Conservation (phyloP, 2,888 invertebrate genomes). For the Agonopterix subpropinquella region DNA sequence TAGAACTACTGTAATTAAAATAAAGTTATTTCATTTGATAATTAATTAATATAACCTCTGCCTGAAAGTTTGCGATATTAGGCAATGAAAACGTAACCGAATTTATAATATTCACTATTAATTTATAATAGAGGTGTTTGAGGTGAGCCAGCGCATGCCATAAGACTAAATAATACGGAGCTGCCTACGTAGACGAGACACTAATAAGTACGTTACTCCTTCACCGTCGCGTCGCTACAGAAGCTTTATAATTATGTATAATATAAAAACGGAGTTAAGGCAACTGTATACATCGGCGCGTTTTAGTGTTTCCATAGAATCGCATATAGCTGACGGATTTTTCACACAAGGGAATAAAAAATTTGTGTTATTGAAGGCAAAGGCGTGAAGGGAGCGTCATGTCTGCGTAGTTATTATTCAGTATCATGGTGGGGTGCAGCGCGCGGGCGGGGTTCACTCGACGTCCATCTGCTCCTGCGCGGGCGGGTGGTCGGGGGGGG, state of each 20-base stretch:
- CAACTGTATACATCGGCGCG: background rate
- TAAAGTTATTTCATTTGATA: constrained; percentile 6
- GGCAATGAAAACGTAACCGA: constrained; percentile 15
- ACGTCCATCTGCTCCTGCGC: constrained; percentile 65
- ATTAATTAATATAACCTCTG: constrained; percentile 2
- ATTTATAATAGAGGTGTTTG: constrained; percentile 20
- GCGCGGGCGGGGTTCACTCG: constrained; percentile 39
- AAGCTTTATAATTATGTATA: too few species aligned
- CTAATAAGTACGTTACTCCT: background rate
- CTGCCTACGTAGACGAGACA: constrained; percentile 5
- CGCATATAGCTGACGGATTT: background rate
- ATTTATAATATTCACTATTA: constrained; percentile 42
- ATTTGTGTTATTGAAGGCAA: background rate
- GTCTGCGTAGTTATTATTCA: constrained; percentile 1
- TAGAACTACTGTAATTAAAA: constrained; percentile 13
- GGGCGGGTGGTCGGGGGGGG: constrained; percentile 21
- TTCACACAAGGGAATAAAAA: background rate
- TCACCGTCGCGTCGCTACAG: too few species aligned
- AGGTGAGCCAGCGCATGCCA: constrained; percentile 17
- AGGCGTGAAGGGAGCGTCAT: background rate
- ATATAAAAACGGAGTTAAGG: background rate
- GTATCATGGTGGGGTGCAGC: constrained; percentile 6
- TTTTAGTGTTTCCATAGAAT: background rate
- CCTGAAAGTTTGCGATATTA: constrained; percentile 18
- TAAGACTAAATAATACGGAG: constrained; percentile 26